Percentiles rank a stretch among this genome's conserved stretches.
These are phyloP conservation scores for Drosophila lini DNA, from an alignment of 1,140 invertebrate species.

Conservation along the genomic window DNA sequence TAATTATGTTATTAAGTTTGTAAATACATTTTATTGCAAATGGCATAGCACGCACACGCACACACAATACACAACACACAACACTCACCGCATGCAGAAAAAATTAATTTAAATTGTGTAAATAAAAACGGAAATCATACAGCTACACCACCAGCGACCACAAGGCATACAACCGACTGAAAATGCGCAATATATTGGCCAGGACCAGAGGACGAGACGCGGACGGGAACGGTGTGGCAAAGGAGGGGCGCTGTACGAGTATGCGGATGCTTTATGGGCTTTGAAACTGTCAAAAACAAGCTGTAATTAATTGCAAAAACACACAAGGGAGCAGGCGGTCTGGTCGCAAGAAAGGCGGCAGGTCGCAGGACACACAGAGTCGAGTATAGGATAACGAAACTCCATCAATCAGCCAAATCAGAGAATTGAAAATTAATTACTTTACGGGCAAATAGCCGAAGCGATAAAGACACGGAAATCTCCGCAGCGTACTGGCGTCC, in stretches of 20 bases:
- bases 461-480: constrained; percentile 4
- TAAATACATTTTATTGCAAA: constrained; percentile 76
- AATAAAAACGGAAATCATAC: constrained; percentile 57
- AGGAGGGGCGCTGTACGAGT: constrained; percentile 1
- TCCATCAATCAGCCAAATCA: constrained; percentile 60
- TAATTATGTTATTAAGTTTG: constrained; percentile 79
- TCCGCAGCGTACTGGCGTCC: background rate
- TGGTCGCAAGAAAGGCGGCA: background rate
- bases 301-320: constrained; percentile 61
- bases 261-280: constrained; percentile 28
- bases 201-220: background rate
- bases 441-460: constrained; percentile 31
- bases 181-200: constrained; percentile 41
- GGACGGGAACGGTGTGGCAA: background rate
- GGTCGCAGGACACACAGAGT: constrained; percentile 6
- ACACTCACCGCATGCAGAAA: constrained; percentile 26
- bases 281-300: constrained; percentile 53
- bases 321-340: constrained; percentile 17
- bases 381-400: constrained; percentile 40
- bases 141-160: constrained; percentile 37
- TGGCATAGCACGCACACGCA: constrained; percentile 56
- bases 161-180: constrained; percentile 56
- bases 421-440: constrained; percentile 31
- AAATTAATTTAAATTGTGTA: constrained; percentile 65
- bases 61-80: constrained; percentile 11